Conservation (phyloP, 2,113 vertebrate species). For the Tretioscincus oriximinensis region DNA sequence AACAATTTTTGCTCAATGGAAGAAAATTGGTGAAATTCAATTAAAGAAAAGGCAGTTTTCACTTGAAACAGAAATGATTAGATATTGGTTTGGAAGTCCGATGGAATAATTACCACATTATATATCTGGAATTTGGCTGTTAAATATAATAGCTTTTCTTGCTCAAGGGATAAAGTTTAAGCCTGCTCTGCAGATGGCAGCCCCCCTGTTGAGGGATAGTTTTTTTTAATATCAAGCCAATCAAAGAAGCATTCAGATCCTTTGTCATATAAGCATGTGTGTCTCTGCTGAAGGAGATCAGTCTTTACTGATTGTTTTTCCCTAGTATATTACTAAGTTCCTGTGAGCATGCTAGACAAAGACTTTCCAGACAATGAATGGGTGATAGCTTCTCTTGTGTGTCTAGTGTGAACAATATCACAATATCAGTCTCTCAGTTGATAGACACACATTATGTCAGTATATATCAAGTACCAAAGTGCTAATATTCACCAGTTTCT, state of each 20-base stretch:
- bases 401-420: constrained; percentile 63
- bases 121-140: constrained; percentile 53
- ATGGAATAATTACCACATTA: constrained; percentile 66
- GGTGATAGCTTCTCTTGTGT: constrained; percentile 61
- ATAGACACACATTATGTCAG: constrained; percentile 46
- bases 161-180: constrained; percentile 63
- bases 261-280: constrained; percentile 63
- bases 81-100: constrained; percentile 41
- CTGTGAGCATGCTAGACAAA: constrained; percentile 70
- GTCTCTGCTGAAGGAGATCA: constrained; percentile 61
- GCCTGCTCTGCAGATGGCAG: constrained; percentile 68
- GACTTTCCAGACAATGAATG: constrained; percentile 56
- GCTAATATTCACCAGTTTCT: constrained; percentile 48
- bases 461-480: constrained; percentile 59
- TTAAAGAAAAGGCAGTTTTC: constrained; percentile 30
- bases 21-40: constrained; percentile 49
- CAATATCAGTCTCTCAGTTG: constrained; percentile 56
- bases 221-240: constrained; percentile 76
- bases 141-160: constrained; percentile 64
- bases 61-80: constrained; percentile 62
- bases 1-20: background rate
- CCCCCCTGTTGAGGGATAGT: constrained; percentile 70
- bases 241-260: constrained; percentile 76
- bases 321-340: constrained; percentile 68
- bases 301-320: constrained; percentile 68